phyloP scores from a whole-genome alignment of 1,140 invertebrate genomes.

The Drosophila hydei region DNA sequence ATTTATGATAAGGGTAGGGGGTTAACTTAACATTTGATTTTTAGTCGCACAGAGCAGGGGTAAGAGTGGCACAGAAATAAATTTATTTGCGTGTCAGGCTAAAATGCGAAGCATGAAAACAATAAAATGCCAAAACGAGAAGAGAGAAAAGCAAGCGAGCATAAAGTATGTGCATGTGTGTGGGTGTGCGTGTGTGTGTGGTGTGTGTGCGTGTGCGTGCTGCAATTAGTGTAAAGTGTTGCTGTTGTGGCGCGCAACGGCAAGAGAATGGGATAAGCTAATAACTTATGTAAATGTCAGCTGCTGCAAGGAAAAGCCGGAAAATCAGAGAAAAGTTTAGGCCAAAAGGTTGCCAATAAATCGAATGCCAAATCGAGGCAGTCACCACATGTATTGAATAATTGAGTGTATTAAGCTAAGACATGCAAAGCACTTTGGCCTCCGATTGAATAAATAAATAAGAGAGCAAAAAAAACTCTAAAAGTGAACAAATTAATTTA shows the following conservation, averaged over 20 bases:
- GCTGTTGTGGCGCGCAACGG: slow-evolving; percentile 13
- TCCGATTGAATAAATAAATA: slow-evolving; percentile 11
- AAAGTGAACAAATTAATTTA: slow-evolving; percentile 15
- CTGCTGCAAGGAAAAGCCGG: slow-evolving; percentile 6
- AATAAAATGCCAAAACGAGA: slow-evolving; percentile 50
- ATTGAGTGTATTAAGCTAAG: slow-evolving; percentile 36
- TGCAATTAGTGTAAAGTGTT: slow-evolving; percentile 60
- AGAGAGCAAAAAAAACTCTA: no score
- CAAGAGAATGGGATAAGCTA: slow-evolving; percentile 57
- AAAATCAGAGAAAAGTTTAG: neutral
- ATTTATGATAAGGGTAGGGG: neutral
- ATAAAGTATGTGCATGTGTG: neutral
- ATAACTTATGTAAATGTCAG: slow-evolving; percentile 67
- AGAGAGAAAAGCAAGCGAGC: slow-evolving; percentile 4
- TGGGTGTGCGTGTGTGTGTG: slow-evolving; percentile 3
- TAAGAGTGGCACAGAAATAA: slow-evolving; percentile 49
- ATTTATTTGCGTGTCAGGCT: slow-evolving; percentile 75
- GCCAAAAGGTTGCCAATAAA: slow-evolving; percentile 53
- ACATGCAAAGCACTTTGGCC: slow-evolving; percentile 11
- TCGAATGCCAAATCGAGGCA: slow-evolving; percentile 48
- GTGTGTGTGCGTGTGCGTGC: slow-evolving; percentile 11
- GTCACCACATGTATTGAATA: slow-evolving; percentile 58
- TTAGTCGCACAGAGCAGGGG: neutral
- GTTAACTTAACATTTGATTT: slow-evolving; percentile 31
- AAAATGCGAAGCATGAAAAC: slow-evolving; percentile 63